Evolutionary conservation across 2,797 vertebrate genomes (phyloP), one percentile per base, ranked within the genome.

Genomic region (Protosalanx chinensis): DNA sequence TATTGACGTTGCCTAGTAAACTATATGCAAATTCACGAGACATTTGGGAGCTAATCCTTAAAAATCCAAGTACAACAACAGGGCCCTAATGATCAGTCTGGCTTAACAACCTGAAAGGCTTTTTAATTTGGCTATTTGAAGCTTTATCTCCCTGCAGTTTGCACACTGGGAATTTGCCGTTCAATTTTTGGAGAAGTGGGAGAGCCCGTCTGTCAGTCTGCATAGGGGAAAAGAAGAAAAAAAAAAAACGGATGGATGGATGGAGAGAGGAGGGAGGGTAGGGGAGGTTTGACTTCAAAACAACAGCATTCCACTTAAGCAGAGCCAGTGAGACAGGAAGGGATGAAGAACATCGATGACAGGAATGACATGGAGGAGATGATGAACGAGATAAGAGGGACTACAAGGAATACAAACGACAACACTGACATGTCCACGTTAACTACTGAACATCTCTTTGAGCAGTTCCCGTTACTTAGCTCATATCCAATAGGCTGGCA

Each of bases 231-330:
- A 58, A n/a, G n/a, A n/a, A n/a, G n/a, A n/a, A 27, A 2, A 62
- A 4, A 32, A 62, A 30, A 4, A 15, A 6, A 3, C 15, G 56
- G 27, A 32, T 12, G 49, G 3, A 3, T 8, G 30, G 29, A 18
- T 27, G 49, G 53, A 49, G 32, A 23, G 6, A 58, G 4, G 15
- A 53, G 32, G 12, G 6, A 58, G 4, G 15, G 16, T 23, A 30
- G 12, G 20, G 15, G 32, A 51, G 8, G 23, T 35, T 65, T 46
- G 10, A 37, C 37, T 65, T 65, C 37, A 65, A 46, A 49, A 49
- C 64, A 27, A 37, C n/a, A 65, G 5, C 64, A 13, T 65, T 65
- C 41, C 64, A 65, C 64, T 65, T 20, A 37, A 27, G 37, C 18
- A 65, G 63, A 33, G 30, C 37, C 33, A 46, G 46, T 16, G 15